Evolutionary conservation across 2,888 invertebrate genomes (phyloP).

Genomic region (Campoplex nolae): DNA sequence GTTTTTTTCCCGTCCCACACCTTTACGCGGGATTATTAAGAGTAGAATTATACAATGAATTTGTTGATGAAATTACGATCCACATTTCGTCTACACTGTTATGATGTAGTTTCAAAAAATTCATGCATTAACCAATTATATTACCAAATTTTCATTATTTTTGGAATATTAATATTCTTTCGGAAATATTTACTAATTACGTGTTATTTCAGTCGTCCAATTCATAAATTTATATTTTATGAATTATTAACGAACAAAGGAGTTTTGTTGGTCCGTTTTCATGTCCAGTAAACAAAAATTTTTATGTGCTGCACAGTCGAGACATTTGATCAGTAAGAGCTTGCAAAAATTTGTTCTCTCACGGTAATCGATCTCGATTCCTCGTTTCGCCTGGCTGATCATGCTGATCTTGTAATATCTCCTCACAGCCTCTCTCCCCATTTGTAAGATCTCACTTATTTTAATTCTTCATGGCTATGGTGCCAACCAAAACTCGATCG

Average conservation of each 20-base stretch:
- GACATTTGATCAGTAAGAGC: conserved; percentile 55
- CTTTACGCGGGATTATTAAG: background rate
- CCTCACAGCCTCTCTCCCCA: conserved; percentile 1
- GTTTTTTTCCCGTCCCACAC: background rate
- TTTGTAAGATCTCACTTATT: conserved; percentile 15
- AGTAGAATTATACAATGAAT: background rate
- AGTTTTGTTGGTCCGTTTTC: background rate
- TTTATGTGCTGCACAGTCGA: background rate
- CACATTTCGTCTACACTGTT: background rate
- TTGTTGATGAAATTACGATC: background rate
- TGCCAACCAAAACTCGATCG: background rate
- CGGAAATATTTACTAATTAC: background rate
- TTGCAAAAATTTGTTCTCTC: conserved; percentile 58
- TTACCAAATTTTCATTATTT: no score
- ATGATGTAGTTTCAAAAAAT: background rate
- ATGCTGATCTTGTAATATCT: conserved; percentile 38
- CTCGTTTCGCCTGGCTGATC: conserved; percentile 44
- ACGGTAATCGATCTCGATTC: conserved; percentile 65
- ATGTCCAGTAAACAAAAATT: background rate
- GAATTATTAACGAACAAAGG: background rate
- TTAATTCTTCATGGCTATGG: background rate
- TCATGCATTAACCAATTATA: no score
- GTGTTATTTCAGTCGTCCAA: background rate
- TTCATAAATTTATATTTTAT: background rate
- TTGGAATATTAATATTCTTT: background rate